Evolutionary conservation across 2,113 vertebrate genomes (phyloP).

Genomic region (Athene noctua): DNA sequence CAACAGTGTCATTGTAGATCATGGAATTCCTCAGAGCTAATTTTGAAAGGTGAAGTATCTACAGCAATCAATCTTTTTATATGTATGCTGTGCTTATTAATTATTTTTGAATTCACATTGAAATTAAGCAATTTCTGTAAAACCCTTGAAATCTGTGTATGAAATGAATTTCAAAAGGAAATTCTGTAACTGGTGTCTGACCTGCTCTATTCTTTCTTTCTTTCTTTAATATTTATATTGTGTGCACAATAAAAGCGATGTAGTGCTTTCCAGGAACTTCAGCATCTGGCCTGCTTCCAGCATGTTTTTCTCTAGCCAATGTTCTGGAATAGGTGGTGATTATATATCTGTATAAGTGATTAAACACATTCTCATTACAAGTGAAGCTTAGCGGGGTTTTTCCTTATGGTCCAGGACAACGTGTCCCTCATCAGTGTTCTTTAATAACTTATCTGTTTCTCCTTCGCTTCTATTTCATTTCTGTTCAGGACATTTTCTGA

Average conservation of each 20-base stretch:
- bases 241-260: not conserved
- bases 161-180: not conserved
- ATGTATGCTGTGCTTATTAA: not conserved
- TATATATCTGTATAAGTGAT: constrained; percentile 21
- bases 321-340: constrained; percentile 12
- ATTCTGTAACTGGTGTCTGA: not conserved
- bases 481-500: constrained; percentile 9
- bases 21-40: not conserved
- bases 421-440: not conserved
- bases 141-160: not conserved
- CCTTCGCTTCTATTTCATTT: constrained; percentile 7
- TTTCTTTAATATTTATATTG: constrained; percentile 1
- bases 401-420: not conserved
- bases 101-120: not conserved
- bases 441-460: constrained; percentile 38
- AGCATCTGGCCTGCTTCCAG: constrained; percentile 1
- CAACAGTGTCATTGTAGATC: not conserved
- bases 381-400: not conserved
- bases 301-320: not conserved
- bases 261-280: constrained; percentile 23
- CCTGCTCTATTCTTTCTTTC: not conserved
- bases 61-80: not conserved
- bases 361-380: constrained; percentile 21
- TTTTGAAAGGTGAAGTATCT: not conserved
- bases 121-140: not conserved